Evolutionary conservation across 2,113 vertebrate genomes (phyloP), one percentile per base, ranked within the genome.

Genomic region (Sphyrna mokarran): DNA sequence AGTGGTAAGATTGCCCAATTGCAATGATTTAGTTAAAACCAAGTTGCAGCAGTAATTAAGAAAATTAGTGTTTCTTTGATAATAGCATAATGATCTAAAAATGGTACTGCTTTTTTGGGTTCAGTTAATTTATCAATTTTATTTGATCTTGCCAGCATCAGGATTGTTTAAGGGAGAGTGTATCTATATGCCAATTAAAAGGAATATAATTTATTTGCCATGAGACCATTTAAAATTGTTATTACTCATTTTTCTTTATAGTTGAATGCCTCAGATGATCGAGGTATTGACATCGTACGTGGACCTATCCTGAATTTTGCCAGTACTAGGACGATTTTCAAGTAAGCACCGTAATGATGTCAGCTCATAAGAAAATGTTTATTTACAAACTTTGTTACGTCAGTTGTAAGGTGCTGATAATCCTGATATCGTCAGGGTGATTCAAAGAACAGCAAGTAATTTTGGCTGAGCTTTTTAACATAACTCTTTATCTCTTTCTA

Each of bases 251-350:
- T 95, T 83, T 87, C 58, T 90, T 58, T 95, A 7, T 96, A 99
- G 99, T 98, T 99, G 86, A 99, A 99, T 1, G 99, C 99, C 16
- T 99, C 99, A 0, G 99, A 99, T 0, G 99, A 99, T 97, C 96
- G 99, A 33, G 99, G 99, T 0, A 99, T 99, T 2, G 98, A 99
- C 93, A 98, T 99, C 0, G 98, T 99, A 0, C 97, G 99, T 95
- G 99, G 99, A 6, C 99, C 99, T 0, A 97, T 99, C 97, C 97
- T 99, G 96, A 99, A 98, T 96, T 99, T 99, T 11, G 98, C 99
- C 96, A 99, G 99, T 97, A 99, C 99, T 87, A 98, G 99, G 96
- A 99, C 99, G 89, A 99, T 99, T 96, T 99, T 99, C 97, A 99
- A 99, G 99, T 99, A 97, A 97, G 98, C 96, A 43, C 11, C 5